Evolutionary conservation across 2,797 vertebrate species (phyloP).

Genomic region (Amniataba percoides): DNA sequence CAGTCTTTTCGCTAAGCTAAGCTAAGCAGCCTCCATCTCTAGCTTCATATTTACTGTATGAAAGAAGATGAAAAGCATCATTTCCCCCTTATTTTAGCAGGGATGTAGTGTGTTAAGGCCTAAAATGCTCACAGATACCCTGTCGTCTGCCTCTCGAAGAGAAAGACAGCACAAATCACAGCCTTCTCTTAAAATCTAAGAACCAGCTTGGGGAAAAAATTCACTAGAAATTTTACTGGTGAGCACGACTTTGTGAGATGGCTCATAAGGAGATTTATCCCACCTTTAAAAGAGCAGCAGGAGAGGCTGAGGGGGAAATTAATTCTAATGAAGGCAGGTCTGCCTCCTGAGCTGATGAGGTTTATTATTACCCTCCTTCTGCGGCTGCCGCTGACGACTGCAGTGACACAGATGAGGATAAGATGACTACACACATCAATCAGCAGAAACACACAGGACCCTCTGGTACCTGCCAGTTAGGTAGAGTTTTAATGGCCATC

Average conservation of each 20-base stretch:
- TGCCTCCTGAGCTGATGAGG: slow-evolving; percentile 65
- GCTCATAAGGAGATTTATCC: slow-evolving; percentile 62
- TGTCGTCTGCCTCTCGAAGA: slow-evolving; percentile 27
- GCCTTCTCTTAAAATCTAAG: slow-evolving; percentile 28
- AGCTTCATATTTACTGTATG: no score
- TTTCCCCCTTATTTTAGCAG: neutral
- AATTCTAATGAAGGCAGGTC: slow-evolving; percentile 67
- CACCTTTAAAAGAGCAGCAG: slow-evolving; percentile 53
- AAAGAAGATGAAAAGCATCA: no score
- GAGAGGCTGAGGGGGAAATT: slow-evolving; percentile 54
- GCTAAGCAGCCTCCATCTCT: no score
- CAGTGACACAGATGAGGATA: slow-evolving; percentile 49
- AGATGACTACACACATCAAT: slow-evolving; percentile 44
- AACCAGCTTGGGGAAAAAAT: slow-evolving; percentile 48
- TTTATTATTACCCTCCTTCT: slow-evolving; percentile 64
- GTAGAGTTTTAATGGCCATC: slow-evolving; percentile 16
- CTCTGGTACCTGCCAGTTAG: slow-evolving; percentile 12
- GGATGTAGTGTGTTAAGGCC: neutral
- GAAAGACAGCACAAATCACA: slow-evolving; percentile 22
- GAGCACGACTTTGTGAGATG: slow-evolving; percentile 57
- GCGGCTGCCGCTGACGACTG: slow-evolving; percentile 41
- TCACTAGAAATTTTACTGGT: neutral
- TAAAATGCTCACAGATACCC: neutral
- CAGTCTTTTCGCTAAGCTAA: no score
- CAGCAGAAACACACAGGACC: slow-evolving; percentile 25